Evolutionary conservation across 2,888 invertebrate species (phyloP), one percentile per base, ranked within the genome.

Genomic region (Synergus gifuensis): DNA sequence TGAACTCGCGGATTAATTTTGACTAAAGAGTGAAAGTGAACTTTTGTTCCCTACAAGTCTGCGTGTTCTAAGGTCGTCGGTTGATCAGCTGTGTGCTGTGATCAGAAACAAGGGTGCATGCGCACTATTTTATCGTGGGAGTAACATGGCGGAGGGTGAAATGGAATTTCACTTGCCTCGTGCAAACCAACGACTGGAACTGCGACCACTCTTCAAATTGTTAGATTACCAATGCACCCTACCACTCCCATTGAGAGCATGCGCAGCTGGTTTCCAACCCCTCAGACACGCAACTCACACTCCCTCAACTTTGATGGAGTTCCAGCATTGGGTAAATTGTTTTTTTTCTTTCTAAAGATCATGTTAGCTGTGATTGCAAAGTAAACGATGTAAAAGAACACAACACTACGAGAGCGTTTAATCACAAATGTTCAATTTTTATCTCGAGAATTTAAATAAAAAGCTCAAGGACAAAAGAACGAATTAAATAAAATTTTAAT

Each of bases 11-110:
- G 16, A 49, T 73, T 73, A 36, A 12, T 18, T 73, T 69, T 49
- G 9, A 8, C 7, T 3, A 14, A 14, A 49, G 22, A 49, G 22
- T 46, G 28, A 73, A 28, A 73, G 22, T 73, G 69, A 73, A 73
- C 36, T 36, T 73, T 49, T 73, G 16, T 28, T 36, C 36, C 69
- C 16, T 49, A 1, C 46, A 49, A 46, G 28, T 36, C 28, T 73
- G 49, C 22, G 60, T 60, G n/a, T 60, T 22, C 16, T 49, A 69
- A 46, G 62, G 46, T 62, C 67, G 42, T 78, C 58, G 54, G 58
- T 69, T 60, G 79, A 79, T 79, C 79, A 79, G 79, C 79, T 79
- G 79, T 60, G 46, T 76, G 79, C 79, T 79, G 79, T 60, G 46
- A 66, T 46, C 76, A 46, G 64, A 78, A 67, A 60, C 36, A 73